Evolutionary conservation across 2,797 vertebrate species (phyloP), one percentile per base, ranked within the genome.

Genomic region (Coregonus ussuriensis): DNA sequence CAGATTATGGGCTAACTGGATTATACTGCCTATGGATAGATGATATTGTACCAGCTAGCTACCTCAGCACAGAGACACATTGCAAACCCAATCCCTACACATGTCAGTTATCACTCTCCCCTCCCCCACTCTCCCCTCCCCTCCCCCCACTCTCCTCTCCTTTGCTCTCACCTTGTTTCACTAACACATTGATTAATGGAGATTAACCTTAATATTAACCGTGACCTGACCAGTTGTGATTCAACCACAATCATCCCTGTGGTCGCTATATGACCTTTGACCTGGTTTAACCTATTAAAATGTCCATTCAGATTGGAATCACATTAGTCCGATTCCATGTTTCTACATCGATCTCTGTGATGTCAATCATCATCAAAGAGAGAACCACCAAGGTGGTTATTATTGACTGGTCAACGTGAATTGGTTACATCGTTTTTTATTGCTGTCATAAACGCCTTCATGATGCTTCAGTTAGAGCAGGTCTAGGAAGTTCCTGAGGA

Each of bases 1-100:
- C 80, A 83, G 85, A 88, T 86, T 81, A 82, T 72, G 66, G 65
- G 62, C 74, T 89, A 82, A 88, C 76, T 77, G 82, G 84, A 89
- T 85, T 83, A 88, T 77, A 81, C 56, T 71, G 35, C 78, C 18
- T 51, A 62, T 14, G 2, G 51, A 76, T 74, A 63, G 83, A 79
- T 53, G 74, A 71, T 35, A 65, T 37, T 35, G 75, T 18, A 72
- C 74, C 4, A 33, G 74, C 37, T 62, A 25, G 59, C 7, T 62
- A 62, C 59, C 21, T 62, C 59, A 21, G 54, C 54, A 16, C 5
- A 25, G 59, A 21, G 21, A 29, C 21, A 63, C 5, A 63, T 11
- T 25, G 21, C 21, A 21, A 9, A 11, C n/a, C 21, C n/a, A 13
- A 63, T 63, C 59, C 59, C n/a, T 63, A 25, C 59, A 25, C 59